Percentiles rank a stretch among this genome's conserved stretches.
Conservation (phyloP, 2,797 vertebrate genomes). For the Chloroceryle inda region DNA sequence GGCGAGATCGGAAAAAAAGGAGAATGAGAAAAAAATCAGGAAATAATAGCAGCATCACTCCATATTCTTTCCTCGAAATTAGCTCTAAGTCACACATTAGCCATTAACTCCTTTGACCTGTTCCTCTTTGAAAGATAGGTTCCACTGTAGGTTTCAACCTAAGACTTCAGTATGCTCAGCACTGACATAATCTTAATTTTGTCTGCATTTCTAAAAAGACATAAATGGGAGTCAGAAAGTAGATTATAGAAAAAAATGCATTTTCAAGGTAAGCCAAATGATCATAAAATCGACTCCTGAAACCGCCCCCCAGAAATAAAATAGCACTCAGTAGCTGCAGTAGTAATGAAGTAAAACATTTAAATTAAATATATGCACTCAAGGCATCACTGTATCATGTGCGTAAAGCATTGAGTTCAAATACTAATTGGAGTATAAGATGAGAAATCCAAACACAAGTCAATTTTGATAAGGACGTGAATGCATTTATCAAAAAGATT, state of each 20-base stretch:
- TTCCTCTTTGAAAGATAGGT: slow-evolving; percentile 56
- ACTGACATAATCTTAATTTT: slow-evolving; percentile 70
- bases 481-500: slow-evolving; percentile 71
- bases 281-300: slow-evolving; percentile 39
- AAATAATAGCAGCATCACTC: slow-evolving; percentile 11
- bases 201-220: slow-evolving; percentile 13
- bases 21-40: not conserved
- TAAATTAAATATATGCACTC: slow-evolving; percentile 40
- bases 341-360: slow-evolving; percentile 44
- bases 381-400: slow-evolving; percentile 36
- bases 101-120: slow-evolving; percentile 74
- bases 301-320: slow-evolving; percentile 5
- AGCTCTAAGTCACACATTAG: slow-evolving; percentile 67
- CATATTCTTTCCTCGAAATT: slow-evolving; percentile 40
- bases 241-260: slow-evolving; percentile 7
- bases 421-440: slow-evolving; percentile 65
- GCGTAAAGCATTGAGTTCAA: slow-evolving; percentile 53
- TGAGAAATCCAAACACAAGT: slow-evolving; percentile 64
- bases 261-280: slow-evolving; percentile 45
- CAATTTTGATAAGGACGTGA: slow-evolving; percentile 60
- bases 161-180: slow-evolving; percentile 49
- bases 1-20: not conserved
- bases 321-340: not conserved
- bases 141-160: slow-evolving; percentile 61
- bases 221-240: slow-evolving; percentile 38